These are phyloP conservation scores for Ethmia dodecea DNA, from an alignment of 2,888 invertebrate species.

Conservation along the genomic window DNA sequence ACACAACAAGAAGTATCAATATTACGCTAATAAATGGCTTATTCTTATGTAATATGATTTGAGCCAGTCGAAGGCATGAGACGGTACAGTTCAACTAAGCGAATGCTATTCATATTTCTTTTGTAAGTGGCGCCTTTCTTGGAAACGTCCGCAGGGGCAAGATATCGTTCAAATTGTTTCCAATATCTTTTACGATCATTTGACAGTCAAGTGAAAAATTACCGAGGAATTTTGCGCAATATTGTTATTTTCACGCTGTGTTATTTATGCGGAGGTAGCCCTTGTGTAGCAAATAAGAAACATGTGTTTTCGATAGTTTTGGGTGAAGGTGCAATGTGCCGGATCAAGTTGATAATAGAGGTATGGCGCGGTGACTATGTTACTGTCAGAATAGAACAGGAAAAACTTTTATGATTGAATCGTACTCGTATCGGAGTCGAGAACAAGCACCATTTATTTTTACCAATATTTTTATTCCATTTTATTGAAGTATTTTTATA, in stretches of 20 bases:
- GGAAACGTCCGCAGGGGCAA: constrained; percentile 45
- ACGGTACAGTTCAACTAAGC: constrained; percentile 25
- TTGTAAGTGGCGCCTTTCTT: constrained; percentile 29
- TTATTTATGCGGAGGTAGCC: constrained; percentile 29
- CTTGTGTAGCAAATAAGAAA: constrained; percentile 5
- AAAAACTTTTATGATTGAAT: no score
- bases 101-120: constrained; percentile 44
- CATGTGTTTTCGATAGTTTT: constrained; percentile 7
- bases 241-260: constrained; percentile 47
- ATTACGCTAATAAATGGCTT: constrained; percentile 17
- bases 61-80: constrained; percentile 24
- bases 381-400: no score
- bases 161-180: constrained; percentile 69
- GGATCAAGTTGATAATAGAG: no score
- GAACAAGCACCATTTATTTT: no score
- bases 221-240: constrained; percentile 43
- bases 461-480: no score
- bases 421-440: no score
- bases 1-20: constrained; percentile 1
- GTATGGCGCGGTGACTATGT: no score
- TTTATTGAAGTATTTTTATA: no score
- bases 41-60: constrained; percentile 27
- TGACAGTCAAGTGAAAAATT: constrained; percentile 67
- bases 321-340: no score
- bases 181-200: constrained; percentile 68